Conservation (phyloP, 2,797 vertebrate species). For the Decapterus maruadsi region DNA sequence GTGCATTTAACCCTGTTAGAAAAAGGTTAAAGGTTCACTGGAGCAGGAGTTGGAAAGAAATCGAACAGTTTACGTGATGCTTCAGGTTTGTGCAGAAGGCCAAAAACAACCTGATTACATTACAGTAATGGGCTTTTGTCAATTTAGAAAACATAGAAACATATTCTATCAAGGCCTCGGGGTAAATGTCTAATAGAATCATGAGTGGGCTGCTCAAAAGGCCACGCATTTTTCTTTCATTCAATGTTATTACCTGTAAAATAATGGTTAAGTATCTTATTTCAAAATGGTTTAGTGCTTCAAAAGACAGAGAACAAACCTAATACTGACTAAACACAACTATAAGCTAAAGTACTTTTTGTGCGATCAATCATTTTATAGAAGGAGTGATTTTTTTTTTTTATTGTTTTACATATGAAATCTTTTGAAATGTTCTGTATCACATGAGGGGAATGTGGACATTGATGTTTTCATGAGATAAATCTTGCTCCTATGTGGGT, state of each 20-base stretch:
- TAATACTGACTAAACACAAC: background rate
- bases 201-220: background rate
- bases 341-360: background rate
- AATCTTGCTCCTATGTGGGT: slow-evolving; percentile 12
- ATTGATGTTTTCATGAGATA: background rate
- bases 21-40: background rate
- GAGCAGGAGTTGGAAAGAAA: background rate
- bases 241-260: background rate
- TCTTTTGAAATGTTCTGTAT: background rate
- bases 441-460: background rate
- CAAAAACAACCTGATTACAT: background rate
- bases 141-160: background rate
- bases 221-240: background rate
- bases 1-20: background rate
- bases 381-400: background rate
- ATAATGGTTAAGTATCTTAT: background rate
- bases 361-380: background rate
- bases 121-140: background rate
- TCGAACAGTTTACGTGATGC: too few species aligned
- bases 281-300: background rate
- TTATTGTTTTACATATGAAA: background rate
- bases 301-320: background rate
- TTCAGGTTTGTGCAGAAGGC: background rate
- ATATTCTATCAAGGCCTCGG: background rate
- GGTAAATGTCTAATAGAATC: background rate